These are phyloP conservation scores for Euschistus heros DNA, from an alignment of 1,140 invertebrate genomes.

Conservation along the genomic window DNA sequence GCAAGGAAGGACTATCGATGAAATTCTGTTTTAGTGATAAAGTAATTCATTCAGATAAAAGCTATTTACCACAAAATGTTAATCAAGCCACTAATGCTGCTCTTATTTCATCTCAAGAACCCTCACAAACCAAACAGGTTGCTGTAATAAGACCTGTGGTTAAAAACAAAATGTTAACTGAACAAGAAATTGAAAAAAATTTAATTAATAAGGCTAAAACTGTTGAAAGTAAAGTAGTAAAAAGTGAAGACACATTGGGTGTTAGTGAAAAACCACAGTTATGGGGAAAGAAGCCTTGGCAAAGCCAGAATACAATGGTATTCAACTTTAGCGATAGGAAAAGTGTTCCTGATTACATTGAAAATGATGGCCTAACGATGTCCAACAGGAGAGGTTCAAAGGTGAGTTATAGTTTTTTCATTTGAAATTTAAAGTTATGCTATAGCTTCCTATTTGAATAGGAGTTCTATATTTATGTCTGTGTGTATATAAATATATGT, in stretches of 20 bases:
- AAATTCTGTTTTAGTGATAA: constrained; percentile 45
- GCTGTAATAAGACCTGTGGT: constrained; percentile 49
- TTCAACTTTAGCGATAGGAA: constrained; percentile 77
- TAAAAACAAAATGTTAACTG: constrained; percentile 42
- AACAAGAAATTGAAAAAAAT: constrained; percentile 58
- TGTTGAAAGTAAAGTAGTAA: constrained; percentile 34
- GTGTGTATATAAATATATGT: too few relatives aligned
- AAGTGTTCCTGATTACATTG: constrained; percentile 79
- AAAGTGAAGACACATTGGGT: constrained; percentile 19
- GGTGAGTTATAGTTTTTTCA: background rate
- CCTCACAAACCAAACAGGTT: constrained; percentile 39
- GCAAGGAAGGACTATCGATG: constrained; percentile 49
- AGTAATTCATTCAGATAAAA: constrained; percentile 32
- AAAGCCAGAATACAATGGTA: constrained; percentile 58
- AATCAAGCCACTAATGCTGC: constrained; percentile 27
- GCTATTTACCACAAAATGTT: constrained; percentile 41
- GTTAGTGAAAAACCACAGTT: constrained; percentile 31
- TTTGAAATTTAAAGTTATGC: too few relatives aligned
- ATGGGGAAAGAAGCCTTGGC: constrained; percentile 45
- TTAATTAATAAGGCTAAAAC: constrained; percentile 55
- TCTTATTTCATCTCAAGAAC: constrained; percentile 16
- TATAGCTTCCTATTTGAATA: too few relatives aligned
- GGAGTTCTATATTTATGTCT: too few relatives aligned
- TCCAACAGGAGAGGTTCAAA: constrained; percentile 8
- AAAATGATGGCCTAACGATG: constrained; percentile 63